These are phyloP conservation scores for Leucoraja erinaceus DNA, from an alignment of 2,113 vertebrate genomes.

Conservation along the genomic window DNA sequence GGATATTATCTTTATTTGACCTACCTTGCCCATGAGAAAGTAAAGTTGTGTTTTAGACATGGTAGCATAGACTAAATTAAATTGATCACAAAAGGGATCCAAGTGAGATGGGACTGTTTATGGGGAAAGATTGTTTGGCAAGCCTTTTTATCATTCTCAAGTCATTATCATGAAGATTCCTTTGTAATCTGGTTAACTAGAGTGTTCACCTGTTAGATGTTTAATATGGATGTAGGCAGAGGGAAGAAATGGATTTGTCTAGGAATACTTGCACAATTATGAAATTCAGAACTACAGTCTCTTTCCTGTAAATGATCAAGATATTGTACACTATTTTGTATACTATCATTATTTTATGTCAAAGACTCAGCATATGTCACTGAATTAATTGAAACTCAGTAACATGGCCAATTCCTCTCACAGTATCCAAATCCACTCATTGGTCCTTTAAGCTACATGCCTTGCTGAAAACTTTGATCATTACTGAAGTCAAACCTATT, in stretches of 20 bases:
- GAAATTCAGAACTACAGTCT: neutral
- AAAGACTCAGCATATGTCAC: neutral
- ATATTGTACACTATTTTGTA: neutral
- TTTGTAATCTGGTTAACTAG: neutral
- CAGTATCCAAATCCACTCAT: neutral
- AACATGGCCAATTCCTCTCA: neutral
- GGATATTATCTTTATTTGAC: neutral
- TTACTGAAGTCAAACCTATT: neutral
- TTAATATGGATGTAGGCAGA: neutral
- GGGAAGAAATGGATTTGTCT: neutral
- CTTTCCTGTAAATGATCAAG: neutral
- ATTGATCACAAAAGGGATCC: neutral
- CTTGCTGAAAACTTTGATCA: no score
- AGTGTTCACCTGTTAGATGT: neutral
- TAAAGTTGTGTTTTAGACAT: conserved; percentile 9
- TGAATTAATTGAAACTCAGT: neutral
- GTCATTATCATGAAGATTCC: neutral
- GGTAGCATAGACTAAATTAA: neutral
- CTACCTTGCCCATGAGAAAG: conserved; percentile 11
- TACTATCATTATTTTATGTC: neutral
- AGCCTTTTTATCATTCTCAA: neutral
- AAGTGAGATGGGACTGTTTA: neutral
- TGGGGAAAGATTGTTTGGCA: neutral
- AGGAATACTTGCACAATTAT: neutral
- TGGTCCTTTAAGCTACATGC: no score